phyloP scores from a whole-genome alignment of 1,140 invertebrate genomes.

The Trachelipus rathkii region DNA sequence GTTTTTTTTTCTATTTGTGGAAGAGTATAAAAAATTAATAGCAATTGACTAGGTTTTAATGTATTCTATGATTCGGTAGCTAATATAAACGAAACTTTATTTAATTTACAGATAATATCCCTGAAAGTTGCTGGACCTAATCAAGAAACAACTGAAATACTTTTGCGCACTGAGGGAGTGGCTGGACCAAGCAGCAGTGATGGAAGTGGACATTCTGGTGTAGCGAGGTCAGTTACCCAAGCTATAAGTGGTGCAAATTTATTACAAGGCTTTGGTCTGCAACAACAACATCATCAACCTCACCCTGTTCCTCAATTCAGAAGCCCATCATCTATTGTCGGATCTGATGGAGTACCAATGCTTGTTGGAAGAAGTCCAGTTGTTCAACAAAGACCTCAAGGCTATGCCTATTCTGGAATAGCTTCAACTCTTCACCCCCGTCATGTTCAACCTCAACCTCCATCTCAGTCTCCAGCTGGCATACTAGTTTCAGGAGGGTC shows the following conservation, averaged over 20 bases:
- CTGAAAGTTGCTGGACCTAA: conserved; percentile 72
- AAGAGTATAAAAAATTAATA: too few species aligned
- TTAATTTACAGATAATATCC: conserved; percentile 65
- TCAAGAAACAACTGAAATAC: conserved; percentile 66
- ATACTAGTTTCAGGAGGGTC: conserved; percentile 22
- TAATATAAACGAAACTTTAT: not conserved
- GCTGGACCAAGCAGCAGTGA: conserved; percentile 42
- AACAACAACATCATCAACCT: conserved; percentile 48
- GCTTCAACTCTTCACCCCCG: conserved; percentile 68
- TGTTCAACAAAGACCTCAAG: conserved; percentile 49
- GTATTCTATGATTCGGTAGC: not conserved
- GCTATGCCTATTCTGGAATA: conserved; percentile 83
- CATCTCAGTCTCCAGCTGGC: conserved; percentile 39
- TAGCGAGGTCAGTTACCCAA: conserved; percentile 44
- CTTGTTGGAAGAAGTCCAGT: conserved; percentile 46
- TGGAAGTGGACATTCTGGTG: conserved; percentile 35
- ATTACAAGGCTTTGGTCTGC: conserved; percentile 45
- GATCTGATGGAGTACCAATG: conserved; percentile 49
- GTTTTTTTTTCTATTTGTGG: too few species aligned
- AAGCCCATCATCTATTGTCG: conserved; percentile 52
- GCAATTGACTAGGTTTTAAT: not conserved
- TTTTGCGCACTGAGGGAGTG: conserved; percentile 57
- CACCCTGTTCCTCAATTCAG: conserved; percentile 48
- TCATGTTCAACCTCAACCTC: conserved; percentile 46
- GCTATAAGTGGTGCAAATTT: conserved; percentile 36